These are phyloP conservation scores for Syncerus caffer DNA, from an alignment of 2,797 vertebrate genomes.

Conservation along the genomic window DNA sequence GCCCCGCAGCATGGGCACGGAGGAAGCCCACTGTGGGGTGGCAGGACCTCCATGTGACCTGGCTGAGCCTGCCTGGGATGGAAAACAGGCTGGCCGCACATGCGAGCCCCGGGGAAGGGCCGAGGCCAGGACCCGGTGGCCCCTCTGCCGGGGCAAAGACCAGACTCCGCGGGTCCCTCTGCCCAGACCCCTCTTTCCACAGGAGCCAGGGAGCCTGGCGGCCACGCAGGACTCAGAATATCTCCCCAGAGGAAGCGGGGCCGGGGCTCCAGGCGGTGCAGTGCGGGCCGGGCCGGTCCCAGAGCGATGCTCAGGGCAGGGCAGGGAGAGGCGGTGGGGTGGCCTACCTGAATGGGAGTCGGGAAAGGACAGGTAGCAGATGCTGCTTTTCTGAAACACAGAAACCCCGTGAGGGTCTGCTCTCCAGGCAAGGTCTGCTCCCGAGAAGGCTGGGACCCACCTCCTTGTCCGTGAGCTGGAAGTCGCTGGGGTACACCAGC, in stretches of 20 bases:
- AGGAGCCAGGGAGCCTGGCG: neutral
- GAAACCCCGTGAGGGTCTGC: neutral
- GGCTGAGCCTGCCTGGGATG: neutral
- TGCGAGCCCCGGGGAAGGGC: neutral
- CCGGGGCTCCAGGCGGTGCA: accelerated
- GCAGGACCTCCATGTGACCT: neutral
- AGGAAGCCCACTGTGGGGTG: neutral
- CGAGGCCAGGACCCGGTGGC: neutral
- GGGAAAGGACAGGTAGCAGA: constrained; percentile 96
- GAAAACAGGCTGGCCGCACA: accelerated
- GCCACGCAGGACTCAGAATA: neutral
- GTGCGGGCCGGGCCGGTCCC: neutral
- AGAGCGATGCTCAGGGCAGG: neutral
- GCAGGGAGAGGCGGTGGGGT: neutral
- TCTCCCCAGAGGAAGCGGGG: accelerated
- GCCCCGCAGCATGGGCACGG: accelerated
- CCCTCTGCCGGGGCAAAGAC: neutral
- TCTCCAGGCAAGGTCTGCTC: accelerated
- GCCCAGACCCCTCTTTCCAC: neutral
- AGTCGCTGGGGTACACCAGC: constrained; percentile 92
- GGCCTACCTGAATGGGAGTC: constrained; percentile 94
- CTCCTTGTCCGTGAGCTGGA: constrained; percentile 94
- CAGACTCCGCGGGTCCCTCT: neutral
- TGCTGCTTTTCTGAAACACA: constrained; percentile 91
- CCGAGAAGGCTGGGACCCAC: constrained; percentile 74